phyloP scores from a whole-genome alignment of 2,113 vertebrate species.

The Illadopsis cleaveri region DNA sequence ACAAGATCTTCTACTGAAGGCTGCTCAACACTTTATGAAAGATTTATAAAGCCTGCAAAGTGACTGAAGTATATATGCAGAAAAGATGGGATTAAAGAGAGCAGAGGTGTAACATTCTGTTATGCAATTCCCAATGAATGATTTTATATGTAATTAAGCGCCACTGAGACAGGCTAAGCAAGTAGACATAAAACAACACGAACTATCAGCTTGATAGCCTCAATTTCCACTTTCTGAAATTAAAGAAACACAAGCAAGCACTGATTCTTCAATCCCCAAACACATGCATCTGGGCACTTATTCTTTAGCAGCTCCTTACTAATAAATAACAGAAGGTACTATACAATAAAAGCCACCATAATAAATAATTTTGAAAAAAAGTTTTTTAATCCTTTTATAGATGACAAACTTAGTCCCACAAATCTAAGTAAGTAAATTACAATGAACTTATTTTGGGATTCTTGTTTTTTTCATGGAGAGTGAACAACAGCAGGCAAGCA shows the following conservation, averaged over 20 bases:
- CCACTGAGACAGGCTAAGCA: not conserved
- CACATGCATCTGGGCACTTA: not conserved
- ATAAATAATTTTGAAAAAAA: not conserved
- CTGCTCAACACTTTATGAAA: not conserved
- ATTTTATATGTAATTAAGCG: not conserved
- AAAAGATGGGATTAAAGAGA: not conserved
- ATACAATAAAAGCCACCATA: not conserved
- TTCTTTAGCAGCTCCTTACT: not conserved
- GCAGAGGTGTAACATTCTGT: not conserved
- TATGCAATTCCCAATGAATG: not conserved
- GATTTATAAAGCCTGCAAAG: not conserved
- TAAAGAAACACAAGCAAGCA: not conserved
- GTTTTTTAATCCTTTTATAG: not conserved
- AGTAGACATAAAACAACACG: not conserved
- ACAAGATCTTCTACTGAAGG: not conserved
- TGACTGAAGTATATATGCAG: not conserved
- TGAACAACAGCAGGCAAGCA: not conserved
- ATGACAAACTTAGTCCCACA: not conserved
- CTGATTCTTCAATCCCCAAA: not conserved
- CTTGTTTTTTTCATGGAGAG: not conserved
- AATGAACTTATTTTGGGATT: not conserved
- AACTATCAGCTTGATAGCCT: not conserved
- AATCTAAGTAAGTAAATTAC: not conserved
- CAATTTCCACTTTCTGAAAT: not conserved
- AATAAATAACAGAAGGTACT: not conserved